phyloP scores from a whole-genome alignment of 2,888 invertebrate species.

The Leptogaster cylindrica region DNA sequence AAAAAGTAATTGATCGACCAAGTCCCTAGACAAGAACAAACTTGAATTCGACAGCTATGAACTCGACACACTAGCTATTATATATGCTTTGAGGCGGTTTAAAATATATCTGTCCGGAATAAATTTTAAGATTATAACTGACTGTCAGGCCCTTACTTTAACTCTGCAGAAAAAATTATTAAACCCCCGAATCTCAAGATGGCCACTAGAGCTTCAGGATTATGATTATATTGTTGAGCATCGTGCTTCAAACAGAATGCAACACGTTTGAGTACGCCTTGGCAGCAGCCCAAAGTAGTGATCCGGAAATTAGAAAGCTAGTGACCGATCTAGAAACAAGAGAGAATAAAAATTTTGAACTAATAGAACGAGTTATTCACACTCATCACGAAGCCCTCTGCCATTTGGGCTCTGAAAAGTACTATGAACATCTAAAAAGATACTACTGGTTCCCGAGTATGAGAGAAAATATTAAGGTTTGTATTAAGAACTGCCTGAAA shows the following conservation, averaged over 20 bases:
- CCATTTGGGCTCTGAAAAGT: conserved; percentile 53
- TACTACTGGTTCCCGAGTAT: conserved; percentile 54
- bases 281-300: conserved; percentile 45
- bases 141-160: conserved; percentile 50
- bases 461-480: conserved; percentile 42
- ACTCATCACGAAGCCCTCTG: conserved; percentile 51
- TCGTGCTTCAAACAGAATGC: conserved; percentile 50
- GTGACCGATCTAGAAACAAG: conserved; percentile 44
- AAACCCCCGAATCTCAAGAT: conserved; percentile 48
- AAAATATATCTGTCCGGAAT: conserved; percentile 50
- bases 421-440: conserved; percentile 44
- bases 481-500: conserved; percentile 38
- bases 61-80: conserved; percentile 51
- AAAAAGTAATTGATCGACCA: no score
- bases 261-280: conserved; percentile 48
- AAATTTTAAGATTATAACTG: conserved; percentile 51
- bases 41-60: conserved; percentile 53
- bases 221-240: conserved; percentile 49
- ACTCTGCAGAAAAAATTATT: conserved; percentile 48
- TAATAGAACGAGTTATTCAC: conserved; percentile 45
- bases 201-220: conserved; percentile 48
- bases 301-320: conserved; percentile 48
- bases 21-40: no score
- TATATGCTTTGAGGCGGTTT: conserved; percentile 51
- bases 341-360: conserved; percentile 41